Conservation (phyloP, 2,888 invertebrate species). For the Cheilosia scutellata region DNA sequence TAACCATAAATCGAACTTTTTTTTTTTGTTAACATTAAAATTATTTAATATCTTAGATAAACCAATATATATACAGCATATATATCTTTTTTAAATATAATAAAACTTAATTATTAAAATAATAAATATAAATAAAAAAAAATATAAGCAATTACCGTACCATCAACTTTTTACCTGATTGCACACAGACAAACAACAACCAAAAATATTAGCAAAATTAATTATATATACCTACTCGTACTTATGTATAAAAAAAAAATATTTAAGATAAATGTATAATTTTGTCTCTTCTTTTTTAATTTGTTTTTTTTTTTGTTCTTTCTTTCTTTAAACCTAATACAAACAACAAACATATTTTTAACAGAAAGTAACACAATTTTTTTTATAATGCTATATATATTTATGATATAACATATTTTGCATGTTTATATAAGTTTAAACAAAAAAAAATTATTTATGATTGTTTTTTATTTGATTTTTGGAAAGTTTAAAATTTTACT, state of each 20-base stretch:
- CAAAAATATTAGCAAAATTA: constrained; percentile 77
- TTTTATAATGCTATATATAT: background rate
- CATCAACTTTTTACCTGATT: constrained; percentile 77
- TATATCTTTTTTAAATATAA: constrained; percentile 53
- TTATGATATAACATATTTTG: constrained; percentile 14
- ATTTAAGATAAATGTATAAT: constrained; percentile 57
- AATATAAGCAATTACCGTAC: constrained; percentile 70
- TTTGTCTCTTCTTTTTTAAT: background rate
- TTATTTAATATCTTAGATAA: constrained; percentile 48
- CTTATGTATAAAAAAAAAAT: constrained; percentile 32
- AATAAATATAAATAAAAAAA: constrained; percentile 49
- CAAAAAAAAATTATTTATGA: no score
- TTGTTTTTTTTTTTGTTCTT: constrained; percentile 6
- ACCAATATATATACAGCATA: constrained; percentile 38
- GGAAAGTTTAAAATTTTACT: no score
- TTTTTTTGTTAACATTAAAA: constrained; percentile 6
- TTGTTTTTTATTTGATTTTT: no score
- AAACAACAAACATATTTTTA: constrained; percentile 15
- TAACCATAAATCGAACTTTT: constrained; percentile 23
- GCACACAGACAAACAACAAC: constrained; percentile 80
- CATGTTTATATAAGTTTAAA: constrained; percentile 7
- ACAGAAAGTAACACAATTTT: constrained; percentile 24
- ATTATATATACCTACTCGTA: constrained; percentile 62
- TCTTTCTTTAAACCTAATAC: background rate
- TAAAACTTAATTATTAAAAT: constrained; percentile 53